Evolutionary conservation across 1,140 invertebrate genomes (phyloP).

Genomic region (Leptinotarsa texana): DNA sequence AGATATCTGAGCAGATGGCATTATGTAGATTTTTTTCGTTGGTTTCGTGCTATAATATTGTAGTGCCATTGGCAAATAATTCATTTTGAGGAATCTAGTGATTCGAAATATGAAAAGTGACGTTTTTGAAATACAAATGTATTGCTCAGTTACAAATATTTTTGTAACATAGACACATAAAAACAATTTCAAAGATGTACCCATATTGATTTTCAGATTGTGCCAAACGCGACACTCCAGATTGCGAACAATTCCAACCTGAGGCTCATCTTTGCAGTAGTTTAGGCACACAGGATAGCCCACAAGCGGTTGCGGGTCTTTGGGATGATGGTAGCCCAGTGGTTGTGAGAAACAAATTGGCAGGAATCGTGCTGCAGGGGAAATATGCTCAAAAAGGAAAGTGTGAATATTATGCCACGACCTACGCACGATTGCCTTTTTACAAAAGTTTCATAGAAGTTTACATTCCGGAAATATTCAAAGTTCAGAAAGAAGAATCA

Average conservation of each 20-base stretch:
- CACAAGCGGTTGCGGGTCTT: background rate
- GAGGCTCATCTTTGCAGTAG: background rate
- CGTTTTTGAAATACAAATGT: no score
- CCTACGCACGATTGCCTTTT: background rate
- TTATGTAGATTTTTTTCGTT: no score
- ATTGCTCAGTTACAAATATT: no score
- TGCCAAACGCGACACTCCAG: background rate
- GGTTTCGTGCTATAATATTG: no score
- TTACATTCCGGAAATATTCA: background rate
- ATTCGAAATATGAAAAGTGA: no score
- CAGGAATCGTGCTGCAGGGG: background rate
- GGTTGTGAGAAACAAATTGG: background rate
- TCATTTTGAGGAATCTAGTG: no score
- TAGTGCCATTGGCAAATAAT: no score
- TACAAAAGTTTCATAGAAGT: background rate
- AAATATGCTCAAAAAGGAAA: background rate
- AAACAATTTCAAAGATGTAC: no score
- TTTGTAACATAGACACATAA: no score
- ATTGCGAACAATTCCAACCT: background rate
- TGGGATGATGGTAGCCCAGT: background rate
- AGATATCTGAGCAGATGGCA: no score
- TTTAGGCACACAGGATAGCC: background rate
- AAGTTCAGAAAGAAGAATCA: no score
- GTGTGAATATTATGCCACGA: background rate
- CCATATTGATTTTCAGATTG: background rate